Conservation (phyloP, 2,797 vertebrate species). For the Sebastes itinus region DNA sequence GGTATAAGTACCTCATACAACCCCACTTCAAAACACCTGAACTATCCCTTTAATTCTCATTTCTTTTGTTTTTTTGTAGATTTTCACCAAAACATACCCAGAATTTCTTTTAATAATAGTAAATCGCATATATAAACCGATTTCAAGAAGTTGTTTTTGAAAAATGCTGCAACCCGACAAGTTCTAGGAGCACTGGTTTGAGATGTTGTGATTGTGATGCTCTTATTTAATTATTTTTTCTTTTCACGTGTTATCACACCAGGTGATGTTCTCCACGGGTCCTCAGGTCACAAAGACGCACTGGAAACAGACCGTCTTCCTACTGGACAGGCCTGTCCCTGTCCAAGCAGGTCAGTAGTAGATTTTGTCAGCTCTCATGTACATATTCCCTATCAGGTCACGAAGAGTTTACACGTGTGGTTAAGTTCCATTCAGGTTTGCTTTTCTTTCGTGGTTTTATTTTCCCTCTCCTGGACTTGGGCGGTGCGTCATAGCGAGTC, state of each 20-base stretch:
- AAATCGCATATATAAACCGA: not conserved
- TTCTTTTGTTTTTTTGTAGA: not conserved
- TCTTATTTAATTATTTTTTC: not conserved
- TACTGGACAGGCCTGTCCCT: slow-evolving; percentile 88
- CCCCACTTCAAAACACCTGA: no score
- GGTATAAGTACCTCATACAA: no score
- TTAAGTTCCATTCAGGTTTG: not conserved
- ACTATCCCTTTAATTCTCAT: no score
- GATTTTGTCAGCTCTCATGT: not conserved
- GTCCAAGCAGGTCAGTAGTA: slow-evolving; percentile 87
- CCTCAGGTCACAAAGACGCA: slow-evolving; percentile 90
- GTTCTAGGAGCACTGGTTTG: not conserved
- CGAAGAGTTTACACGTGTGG: not conserved
- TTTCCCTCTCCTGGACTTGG: not conserved
- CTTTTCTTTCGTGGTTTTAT: not conserved
- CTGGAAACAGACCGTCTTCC: slow-evolving; percentile 95
- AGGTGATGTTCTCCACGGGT: slow-evolving; percentile 94
- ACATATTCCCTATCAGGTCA: accelerated
- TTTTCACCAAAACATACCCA: not conserved
- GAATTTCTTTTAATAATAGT: not conserved
- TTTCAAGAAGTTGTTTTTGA: not conserved
- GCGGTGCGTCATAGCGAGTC: not conserved
- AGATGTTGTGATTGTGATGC: not conserved
- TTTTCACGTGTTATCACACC: not conserved
- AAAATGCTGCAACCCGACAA: not conserved